These are phyloP conservation scores for Clistopyga incitator DNA, from an alignment of 2,888 invertebrate genomes.

Conservation along the genomic window DNA sequence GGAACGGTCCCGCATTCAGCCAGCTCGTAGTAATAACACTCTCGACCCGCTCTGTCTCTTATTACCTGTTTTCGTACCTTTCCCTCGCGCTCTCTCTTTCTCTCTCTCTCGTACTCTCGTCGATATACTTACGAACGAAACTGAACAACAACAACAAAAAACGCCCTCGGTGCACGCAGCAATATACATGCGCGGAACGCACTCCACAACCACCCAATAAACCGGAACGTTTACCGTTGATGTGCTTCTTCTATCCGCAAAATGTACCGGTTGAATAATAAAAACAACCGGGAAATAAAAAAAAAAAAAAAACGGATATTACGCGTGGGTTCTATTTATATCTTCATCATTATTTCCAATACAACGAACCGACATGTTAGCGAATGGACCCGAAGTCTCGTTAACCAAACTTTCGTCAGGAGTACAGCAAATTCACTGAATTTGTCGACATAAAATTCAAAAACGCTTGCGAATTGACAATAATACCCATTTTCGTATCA, in stretches of 20 bases:
- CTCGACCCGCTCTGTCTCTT: constrained; percentile 47
- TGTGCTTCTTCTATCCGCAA: constrained; percentile 25
- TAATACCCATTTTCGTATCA: no score
- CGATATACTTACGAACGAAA: constrained; percentile 49
- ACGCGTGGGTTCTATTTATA: not conserved
- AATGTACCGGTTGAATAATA: not conserved
- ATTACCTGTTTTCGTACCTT: constrained; percentile 27
- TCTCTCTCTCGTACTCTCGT: not conserved
- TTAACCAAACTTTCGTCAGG: no score
- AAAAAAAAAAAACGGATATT: no score
- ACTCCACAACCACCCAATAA: constrained; percentile 50
- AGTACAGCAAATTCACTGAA: no score
- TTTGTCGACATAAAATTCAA: no score
- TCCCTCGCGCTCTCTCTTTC: constrained; percentile 11
- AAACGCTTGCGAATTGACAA: no score
- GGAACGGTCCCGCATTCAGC: constrained; percentile 49
- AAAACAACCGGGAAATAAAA: not conserved
- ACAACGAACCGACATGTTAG: not conserved
- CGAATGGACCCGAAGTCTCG: no score
- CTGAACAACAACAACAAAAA: constrained; percentile 41
- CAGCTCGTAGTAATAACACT: constrained; percentile 60
- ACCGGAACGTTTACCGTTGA: constrained; percentile 39
- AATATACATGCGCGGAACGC: constrained; percentile 14
- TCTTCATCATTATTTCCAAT: constrained; percentile 1
- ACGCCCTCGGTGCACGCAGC: not conserved